Evolutionary conservation across 2,113 vertebrate species (phyloP).

Genomic region (Atrichornis clamosus): DNA sequence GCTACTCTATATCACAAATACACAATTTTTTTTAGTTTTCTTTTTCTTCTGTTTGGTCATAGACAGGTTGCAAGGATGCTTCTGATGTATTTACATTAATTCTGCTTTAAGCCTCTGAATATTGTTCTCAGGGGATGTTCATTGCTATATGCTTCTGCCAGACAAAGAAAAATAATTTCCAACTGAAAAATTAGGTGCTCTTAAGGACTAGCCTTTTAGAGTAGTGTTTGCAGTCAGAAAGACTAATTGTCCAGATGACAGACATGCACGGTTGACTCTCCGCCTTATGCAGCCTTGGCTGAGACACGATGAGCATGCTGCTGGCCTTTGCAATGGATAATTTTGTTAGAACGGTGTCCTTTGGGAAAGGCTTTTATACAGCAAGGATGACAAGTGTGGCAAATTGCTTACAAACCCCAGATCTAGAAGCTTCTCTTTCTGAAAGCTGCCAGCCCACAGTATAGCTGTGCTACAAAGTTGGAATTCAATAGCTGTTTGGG

Average conservation of each 20-base stretch:
- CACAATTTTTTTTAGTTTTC: background rate
- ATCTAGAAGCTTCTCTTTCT: background rate
- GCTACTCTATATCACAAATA: background rate
- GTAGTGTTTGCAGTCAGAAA: conserved; percentile 29
- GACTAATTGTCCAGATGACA: conserved; percentile 57
- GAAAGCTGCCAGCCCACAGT: background rate
- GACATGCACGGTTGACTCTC: conserved; percentile 50
- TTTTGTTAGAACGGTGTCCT: conserved; percentile 63
- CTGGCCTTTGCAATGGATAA: conserved; percentile 52
- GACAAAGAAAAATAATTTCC: conserved; percentile 49
- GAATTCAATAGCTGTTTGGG: background rate
- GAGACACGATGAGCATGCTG: conserved; percentile 42
- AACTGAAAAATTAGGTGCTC: conserved; percentile 47
- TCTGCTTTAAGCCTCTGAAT: conserved; percentile 3
- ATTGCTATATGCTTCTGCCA: conserved; percentile 21
- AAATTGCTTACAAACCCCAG: conserved; percentile 50
- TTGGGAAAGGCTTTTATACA: conserved; percentile 56
- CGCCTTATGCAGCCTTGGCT: conserved; percentile 51
- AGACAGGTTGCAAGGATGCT: background rate
- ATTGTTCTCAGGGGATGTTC: background rate
- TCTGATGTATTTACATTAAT: background rate
- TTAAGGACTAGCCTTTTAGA: conserved; percentile 32
- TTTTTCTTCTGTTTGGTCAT: background rate
- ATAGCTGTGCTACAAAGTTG: background rate
- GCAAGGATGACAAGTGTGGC: conserved; percentile 56